Base-by-base conservation (phyloP, 1,140 invertebrate genomes). In the Lamellibrachia luymesi region DNA sequence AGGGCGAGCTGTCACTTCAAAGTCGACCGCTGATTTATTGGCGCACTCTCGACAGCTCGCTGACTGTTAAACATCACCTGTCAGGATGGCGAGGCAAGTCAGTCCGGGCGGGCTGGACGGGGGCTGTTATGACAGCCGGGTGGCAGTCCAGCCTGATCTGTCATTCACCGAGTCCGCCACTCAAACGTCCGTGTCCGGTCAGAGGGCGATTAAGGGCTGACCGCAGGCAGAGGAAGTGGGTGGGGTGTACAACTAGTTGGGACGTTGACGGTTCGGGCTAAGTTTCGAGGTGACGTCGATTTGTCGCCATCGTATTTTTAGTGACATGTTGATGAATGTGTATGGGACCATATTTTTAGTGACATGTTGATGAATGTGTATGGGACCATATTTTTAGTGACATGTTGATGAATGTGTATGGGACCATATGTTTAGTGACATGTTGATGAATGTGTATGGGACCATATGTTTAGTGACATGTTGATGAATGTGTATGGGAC, bases 31-130 rank as follows among this genome's bases (percentile, higher is more conserved):
- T 80, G 64, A 80, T 80, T 80, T 80, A 80, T 80, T 80, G 64
- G 64, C 64, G 64, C 64, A 80, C 64, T 80, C 64, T 80, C 64
- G 64, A 80, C 64, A 80, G 64, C 64, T 80, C 64, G 64, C 64
- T 80, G 64, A 22, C 64, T 80, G 64, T 80, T 80, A 80, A 80
- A 80, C 64, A 80, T 80, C 64, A 80, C 64, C 64, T 80, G 64
- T 80, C 64, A 80, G 64, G 64, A 22, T 17, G 13, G 64, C 25
- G 64, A 80, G 64, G 13, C 13, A 80, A 10, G 64, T 80, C 17
- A 17, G 64, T 80, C 2, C 6, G 13, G 64, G 6, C 6, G 52
- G 52, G 52, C 52, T 17, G 52, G 52, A 17, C 5, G 64, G 25
- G 13, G 64, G 64, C 64, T 80, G 64, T 0, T 22, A 22, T 80